Base-by-base conservation (phyloP, 2,113 vertebrate genomes). In the Haemorhous mexicanus region DNA sequence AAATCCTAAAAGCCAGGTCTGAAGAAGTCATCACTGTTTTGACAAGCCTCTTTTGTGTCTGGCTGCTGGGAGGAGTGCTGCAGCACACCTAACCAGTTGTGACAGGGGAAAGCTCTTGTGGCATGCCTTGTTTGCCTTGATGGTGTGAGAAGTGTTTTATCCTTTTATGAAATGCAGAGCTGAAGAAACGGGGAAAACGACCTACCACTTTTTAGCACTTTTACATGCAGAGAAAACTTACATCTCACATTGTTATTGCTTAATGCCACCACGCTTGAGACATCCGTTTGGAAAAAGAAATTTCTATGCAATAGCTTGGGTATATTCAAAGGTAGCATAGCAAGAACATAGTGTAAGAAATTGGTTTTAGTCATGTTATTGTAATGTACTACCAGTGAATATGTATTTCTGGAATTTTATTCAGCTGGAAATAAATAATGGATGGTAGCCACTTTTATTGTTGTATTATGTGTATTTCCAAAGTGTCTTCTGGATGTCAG, bases 111-210 rank as follows among this genome's bases (percentile, higher is more conserved):
- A 77, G 23, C 26, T 81, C 47, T 80, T 37, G 39, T 50, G 53
- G 16, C 50, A 46, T 53, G n/a, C 41, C 17, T 30, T 80, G 16
- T 66, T 92, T 58, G 43, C 32, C n/a, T 49, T 50, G 58, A 28
- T 82, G 81, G 30, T 33, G 27, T 30, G 66, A 69, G n/a, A 77
- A 12, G 8, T 33, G 35, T 23, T 84, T 89, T 84, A 41, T 89
- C 46, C 52, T 93, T 92, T 83, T 87, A 35, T 69, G 55, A 95
- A 96, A 97, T 72, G 23, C 44, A 85, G 63, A 84, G 61, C 66
- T 35, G 66, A 44, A 78, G 56, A 74, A 88, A 39, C 14, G 16
- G 13, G 23, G 52, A 27, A 58, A 79, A 72, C 21, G 6, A n/a
- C 37, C 50, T 88, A 47, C 64, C 23, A 64, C 64, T 88, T 68